Conservation (phyloP, 1,140 invertebrate genomes). For the Hetaerina americana region DNA sequence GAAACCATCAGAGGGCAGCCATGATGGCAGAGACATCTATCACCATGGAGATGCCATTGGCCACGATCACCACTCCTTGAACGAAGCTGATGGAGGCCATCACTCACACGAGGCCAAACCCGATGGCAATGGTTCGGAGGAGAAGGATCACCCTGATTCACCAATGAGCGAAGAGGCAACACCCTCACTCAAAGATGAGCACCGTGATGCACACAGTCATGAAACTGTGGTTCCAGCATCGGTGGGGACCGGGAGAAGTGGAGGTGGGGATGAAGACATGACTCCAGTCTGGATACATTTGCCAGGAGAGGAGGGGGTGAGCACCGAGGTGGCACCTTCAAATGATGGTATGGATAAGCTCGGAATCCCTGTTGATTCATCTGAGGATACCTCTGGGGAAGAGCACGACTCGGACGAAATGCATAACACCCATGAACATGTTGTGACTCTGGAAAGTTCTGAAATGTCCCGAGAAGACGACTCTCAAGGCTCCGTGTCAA, state of each 20-base stretch:
- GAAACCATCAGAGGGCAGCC: neutral
- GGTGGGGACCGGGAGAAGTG: neutral
- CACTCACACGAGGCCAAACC: too few relatives aligned
- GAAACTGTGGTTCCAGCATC: neutral
- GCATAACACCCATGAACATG: neutral
- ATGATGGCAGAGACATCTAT: neutral
- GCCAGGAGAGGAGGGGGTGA: neutral
- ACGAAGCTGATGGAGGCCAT: too few relatives aligned
- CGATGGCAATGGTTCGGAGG: too few relatives aligned
- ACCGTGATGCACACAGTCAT: neutral
- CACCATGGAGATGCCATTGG: neutral
- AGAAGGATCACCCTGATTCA: too few relatives aligned
- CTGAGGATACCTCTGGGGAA: neutral
- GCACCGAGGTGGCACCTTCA: neutral
- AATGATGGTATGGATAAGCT: neutral
- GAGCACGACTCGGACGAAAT: neutral
- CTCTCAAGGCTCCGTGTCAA: neutral
- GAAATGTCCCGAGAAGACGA: too few relatives aligned
- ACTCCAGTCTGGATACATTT: too few relatives aligned
- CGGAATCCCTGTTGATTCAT: neutral
- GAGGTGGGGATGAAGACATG: neutral
- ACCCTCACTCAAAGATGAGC: too few relatives aligned
- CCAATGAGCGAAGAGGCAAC: too few relatives aligned
- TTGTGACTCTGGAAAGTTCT: neutral
- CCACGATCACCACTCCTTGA: neutral